Evolutionary conservation across 2,888 invertebrate genomes (phyloP).

Genomic region (Dynastes maya): DNA sequence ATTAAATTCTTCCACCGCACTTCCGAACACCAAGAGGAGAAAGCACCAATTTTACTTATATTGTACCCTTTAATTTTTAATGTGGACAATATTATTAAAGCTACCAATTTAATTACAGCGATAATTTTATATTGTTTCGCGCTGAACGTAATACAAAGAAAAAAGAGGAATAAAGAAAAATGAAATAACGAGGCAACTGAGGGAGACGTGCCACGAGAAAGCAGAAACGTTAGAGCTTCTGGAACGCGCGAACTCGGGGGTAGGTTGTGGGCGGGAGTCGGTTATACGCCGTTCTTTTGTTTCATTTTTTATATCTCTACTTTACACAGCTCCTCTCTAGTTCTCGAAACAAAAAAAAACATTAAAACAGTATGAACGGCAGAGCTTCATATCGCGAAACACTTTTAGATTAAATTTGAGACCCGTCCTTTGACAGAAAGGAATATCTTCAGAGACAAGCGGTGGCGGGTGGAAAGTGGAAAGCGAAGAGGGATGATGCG

Average conservation of each 20-base stretch:
- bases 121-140: slow-evolving; percentile 43
- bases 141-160: not conserved
- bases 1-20: not conserved
- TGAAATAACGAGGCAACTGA: slow-evolving; percentile 5
- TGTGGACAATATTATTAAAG: slow-evolving; percentile 14
- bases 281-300: slow-evolving; percentile 26
- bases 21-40: not conserved
- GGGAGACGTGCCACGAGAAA: not conserved
- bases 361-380: slow-evolving; percentile 57
- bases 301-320: slow-evolving; percentile 31
- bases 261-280: not conserved
- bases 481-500: not conserved
- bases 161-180: not conserved
- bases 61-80: slow-evolving; percentile 36
- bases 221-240: slow-evolving; percentile 14
- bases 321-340: not conserved
- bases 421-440: slow-evolving; percentile 48
- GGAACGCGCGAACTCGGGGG: not conserved
- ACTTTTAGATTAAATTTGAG: slow-evolving; percentile 57
- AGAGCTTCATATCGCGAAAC: slow-evolving; percentile 56
- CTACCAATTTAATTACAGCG: slow-evolving; percentile 39
- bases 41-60: slow-evolving; percentile 12
- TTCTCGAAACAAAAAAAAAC: slow-evolving; percentile 45
- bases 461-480: not conserved
- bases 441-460: slow-evolving; percentile 6